Base-by-base conservation (phyloP, 2,113 vertebrate species). In the Elaphurus davidianus region DNA sequence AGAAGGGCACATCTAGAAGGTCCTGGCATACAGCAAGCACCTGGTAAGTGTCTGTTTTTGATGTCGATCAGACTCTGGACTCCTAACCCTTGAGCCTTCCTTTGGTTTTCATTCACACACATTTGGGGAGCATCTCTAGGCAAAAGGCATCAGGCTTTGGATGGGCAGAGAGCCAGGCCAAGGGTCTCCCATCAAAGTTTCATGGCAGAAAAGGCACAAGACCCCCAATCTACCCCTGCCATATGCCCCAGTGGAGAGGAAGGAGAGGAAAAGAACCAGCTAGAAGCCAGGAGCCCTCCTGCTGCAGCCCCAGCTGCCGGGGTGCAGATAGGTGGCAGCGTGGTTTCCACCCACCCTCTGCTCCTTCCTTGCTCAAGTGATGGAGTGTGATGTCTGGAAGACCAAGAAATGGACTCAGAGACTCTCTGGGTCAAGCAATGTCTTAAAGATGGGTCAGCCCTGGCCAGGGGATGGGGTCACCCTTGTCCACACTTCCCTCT, bases 391-490 rank as follows among this genome's bases (percentile, higher is more conserved):
- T 17, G 2, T 92, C 78, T 30, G 19, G 47, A 71, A 81, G 82
- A 57, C 14, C 0, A 13, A 86, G 40, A 81, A 74, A 47, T 54
- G 40, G 57, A 64, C 28, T 71, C n/a, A 30, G 86, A 87, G 78
- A 57, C 36, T 14, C 40, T 57, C 52, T n/a, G 78, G 27, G 7
- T 85, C 57, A 74, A 43, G 64, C 13, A 4, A 6, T 25, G 60
- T 81, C 96, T 86, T 57, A 62, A 23, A 28, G 50, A 16, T 67
- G 2, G 28, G 2, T 85, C 62, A 33, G 28, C 36, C 16, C 30
- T 33, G 14, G 13, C n/a, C 0, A 0, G 28, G n/a, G 7, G 1
- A 30, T 2, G 16, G 45, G 16, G 9, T 59, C 19, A 16, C 13
- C 83, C 17, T 59, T 21, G 5, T 55, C 11, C 33, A 23, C 13